Evolutionary conservation across 2,888 invertebrate species (phyloP), one percentile per base, ranked within the genome.

Genomic region (Notodonta ziczac): DNA sequence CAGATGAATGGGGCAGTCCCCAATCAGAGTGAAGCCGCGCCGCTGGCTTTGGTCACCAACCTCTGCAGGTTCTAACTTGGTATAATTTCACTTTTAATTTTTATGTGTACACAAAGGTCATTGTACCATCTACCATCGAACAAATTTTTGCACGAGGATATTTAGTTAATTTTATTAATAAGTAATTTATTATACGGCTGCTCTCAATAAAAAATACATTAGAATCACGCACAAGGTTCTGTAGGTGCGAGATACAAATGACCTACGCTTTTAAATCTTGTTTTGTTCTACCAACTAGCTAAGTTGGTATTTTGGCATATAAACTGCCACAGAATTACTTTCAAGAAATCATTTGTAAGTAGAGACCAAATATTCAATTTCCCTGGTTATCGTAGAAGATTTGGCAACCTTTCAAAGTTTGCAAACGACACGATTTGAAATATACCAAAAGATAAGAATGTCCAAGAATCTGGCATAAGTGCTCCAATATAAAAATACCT

Each of bases 81-180:
- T 90, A 88, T 87, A 88, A 83, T 91, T 93, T 91, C 89, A 91
- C 90, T 93, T 92, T 91, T 91, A 88, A 86, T 85, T 86, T 81
- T 70, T 69, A 75, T 72, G 67, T 65, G 67, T 50, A 9, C 1
- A 42, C 8, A 13, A 46, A 10, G n/a, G 13, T 10, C n/a, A 13
- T 4, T n/a, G 42, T 10, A 42, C 42, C 9, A 3, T 9, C 42
- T 10, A 42, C 42, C 10, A 10, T 10, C 12, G 10, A 10, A 42
- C 10, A 9, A 10, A 10, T 42, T 42, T 8, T 42, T 42, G 9
- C 10, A 9, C 42, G 0, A 42, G 9, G 42, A 40, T 6, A 8
- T 40, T 44, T 12, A 44, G 12, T 5, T 44, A 13, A 12, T n/a
- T n/a, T n/a, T n/a, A n/a, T 44, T 44, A 12, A 44, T 12, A 44